Percentiles rank a stretch among this genome's conserved stretches.
These are phyloP conservation scores for Oscheius sp. DNA, from an alignment of 2,888 invertebrate genomes.

Conservation along the genomic window DNA sequence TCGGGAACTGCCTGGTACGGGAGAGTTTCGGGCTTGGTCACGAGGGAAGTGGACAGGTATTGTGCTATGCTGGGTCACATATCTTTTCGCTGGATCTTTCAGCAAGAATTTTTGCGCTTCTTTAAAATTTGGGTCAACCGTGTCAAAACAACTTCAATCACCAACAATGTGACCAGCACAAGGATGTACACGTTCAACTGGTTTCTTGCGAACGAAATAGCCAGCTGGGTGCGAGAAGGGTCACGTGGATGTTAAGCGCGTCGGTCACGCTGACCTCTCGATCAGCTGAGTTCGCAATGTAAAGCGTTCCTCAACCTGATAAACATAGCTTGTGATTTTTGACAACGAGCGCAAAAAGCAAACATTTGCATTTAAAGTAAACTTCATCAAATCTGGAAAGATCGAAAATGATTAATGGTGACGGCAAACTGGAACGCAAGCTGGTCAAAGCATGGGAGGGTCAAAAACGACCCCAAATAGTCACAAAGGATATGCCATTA, in stretches of 20 bases:
- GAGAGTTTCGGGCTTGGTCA: neutral
- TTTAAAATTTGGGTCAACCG: slow-evolving; percentile 20
- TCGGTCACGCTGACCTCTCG: slow-evolving; percentile 28
- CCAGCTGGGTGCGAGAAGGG: slow-evolving; percentile 21
- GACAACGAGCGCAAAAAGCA: slow-evolving; percentile 1
- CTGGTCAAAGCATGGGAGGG: neutral
- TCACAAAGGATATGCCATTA: slow-evolving; percentile 25
- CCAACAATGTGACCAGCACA: slow-evolving; percentile 28
- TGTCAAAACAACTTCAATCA: slow-evolving; percentile 29
- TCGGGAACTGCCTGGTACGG: slow-evolving; percentile 15
- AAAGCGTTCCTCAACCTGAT: neutral
- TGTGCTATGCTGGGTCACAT: slow-evolving; percentile 7
- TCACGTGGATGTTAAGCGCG: slow-evolving; percentile 25
- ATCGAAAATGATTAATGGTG: neutral
- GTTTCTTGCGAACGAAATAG: slow-evolving; percentile 24
- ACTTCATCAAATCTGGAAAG: neutral
- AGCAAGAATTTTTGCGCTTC: slow-evolving; percentile 10
- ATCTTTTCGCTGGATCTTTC: slow-evolving; percentile 12
- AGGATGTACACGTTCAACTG: slow-evolving; percentile 27
- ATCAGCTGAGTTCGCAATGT: slow-evolving; percentile 19
- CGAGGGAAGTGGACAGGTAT: neutral
- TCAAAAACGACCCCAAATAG: neutral
- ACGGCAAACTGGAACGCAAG: neutral
- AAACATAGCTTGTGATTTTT: neutral
- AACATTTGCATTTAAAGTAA: too few species aligned